Conservation (phyloP, 1,140 invertebrate genomes). For the Pectinophora gossypiella region DNA sequence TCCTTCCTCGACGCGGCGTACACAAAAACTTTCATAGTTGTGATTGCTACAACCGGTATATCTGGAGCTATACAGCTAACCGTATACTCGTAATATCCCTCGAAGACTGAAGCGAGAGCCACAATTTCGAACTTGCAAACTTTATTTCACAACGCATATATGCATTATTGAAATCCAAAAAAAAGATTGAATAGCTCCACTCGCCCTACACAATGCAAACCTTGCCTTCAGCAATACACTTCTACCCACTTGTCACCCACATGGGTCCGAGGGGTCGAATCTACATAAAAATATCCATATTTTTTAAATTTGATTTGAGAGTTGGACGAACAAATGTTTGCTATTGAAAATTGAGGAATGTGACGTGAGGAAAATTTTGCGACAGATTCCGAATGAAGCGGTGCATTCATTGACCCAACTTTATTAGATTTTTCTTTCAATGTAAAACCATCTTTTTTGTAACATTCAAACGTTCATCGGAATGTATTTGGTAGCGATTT, state of each 20-base stretch:
- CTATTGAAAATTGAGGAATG: constrained; percentile 67
- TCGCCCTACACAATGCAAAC: constrained; percentile 33
- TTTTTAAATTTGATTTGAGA: constrained; percentile 72
- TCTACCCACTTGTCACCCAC: constrained; percentile 57
- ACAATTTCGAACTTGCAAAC: neutral
- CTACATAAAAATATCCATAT: constrained; percentile 71
- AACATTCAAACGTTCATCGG: too few relatives aligned
- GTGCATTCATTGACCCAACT: constrained; percentile 15
- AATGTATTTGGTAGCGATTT: neutral
- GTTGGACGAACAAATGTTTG: constrained; percentile 64
- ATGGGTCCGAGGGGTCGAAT: constrained; percentile 53
- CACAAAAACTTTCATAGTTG: constrained; percentile 1
- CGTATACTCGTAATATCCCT: neutral
- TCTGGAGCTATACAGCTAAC: too few relatives aligned
- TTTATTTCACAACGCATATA: neutral
- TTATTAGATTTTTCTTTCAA: neutral
- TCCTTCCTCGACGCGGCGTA: constrained; percentile 41
- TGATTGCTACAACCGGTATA: too few relatives aligned
- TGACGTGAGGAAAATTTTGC: constrained; percentile 63
- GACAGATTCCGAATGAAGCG: constrained; percentile 20
- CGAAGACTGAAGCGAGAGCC: neutral
- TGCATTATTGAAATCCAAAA: constrained; percentile 11
- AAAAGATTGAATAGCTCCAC: constrained; percentile 47
- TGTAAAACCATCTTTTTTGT: too few relatives aligned
- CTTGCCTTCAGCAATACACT: constrained; percentile 42